phyloP scores from a whole-genome alignment of 2,113 vertebrate species.

The Phylloscopus trochilus region DNA sequence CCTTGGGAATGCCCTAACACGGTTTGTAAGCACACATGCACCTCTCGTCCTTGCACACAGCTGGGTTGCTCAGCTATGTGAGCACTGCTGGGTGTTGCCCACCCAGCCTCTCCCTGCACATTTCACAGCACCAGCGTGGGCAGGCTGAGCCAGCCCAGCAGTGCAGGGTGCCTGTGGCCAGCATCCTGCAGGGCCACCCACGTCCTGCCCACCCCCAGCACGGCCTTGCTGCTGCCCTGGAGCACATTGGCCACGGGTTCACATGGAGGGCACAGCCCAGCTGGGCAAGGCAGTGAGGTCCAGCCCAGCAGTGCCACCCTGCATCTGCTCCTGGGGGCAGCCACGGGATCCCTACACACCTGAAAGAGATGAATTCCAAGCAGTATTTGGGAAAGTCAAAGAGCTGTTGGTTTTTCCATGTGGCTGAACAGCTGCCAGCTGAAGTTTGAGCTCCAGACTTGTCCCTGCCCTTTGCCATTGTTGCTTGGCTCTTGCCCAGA shows the following conservation, averaged over 20 bases:
- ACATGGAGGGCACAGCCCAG: rapidly evolving
- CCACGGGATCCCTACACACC: neutral
- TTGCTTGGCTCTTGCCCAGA: neutral
- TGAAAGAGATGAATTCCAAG: neutral
- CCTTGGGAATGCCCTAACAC: neutral
- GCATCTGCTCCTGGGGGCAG: neutral
- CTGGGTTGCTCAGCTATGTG: neutral
- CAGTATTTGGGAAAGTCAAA: neutral
- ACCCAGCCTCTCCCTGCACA: neutral
- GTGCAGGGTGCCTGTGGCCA: neutral
- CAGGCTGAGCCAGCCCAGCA: neutral
- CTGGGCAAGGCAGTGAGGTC: neutral
- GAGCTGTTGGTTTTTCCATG: neutral
- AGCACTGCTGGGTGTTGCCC: rapidly evolving
- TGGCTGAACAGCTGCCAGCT: neutral
- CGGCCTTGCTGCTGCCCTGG: neutral
- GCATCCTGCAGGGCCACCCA: rapidly evolving
- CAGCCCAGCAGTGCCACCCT: neutral
- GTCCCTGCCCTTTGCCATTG: neutral
- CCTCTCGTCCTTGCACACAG: rapidly evolving
- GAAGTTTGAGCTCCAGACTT: neutral
- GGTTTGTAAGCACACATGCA: rapidly evolving
- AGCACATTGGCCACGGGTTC: neutral
- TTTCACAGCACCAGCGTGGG: rapidly evolving
- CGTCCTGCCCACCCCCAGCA: neutral